Evolutionary conservation across 1,140 invertebrate genomes (phyloP).

Genomic region (Ooceraea biroi): DNA sequence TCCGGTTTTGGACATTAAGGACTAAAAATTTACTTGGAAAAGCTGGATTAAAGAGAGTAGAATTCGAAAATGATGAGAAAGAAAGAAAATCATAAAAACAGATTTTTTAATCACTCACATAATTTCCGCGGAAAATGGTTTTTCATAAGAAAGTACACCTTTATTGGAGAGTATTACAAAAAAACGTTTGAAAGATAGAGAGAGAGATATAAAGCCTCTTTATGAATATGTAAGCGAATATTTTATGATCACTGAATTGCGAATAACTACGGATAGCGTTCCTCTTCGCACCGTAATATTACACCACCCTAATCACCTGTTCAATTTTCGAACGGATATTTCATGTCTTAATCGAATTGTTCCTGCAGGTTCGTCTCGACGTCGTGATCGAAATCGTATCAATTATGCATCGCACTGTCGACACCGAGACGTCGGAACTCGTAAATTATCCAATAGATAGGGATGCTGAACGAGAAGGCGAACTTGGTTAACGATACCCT

Average conservation of each 20-base stretch:
- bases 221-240: neutral
- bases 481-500: slow-evolving; percentile 58
- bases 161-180: no score
- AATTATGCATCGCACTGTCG: slow-evolving; percentile 51
- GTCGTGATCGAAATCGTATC: slow-evolving; percentile 33
- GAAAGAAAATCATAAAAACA: neutral
- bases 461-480: slow-evolving; percentile 37
- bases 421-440: slow-evolving; percentile 41
- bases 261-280: neutral
- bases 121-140: no score
- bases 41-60: neutral
- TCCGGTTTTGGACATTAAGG: neutral
- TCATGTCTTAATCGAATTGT: slow-evolving; percentile 36
- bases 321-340: neutral
- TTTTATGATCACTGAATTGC: neutral
- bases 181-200: no score
- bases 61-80: neutral
- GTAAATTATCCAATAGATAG: slow-evolving; percentile 50
- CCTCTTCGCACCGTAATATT: no score
- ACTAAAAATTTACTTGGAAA: slow-evolving; percentile 10
- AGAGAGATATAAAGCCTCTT: no score
- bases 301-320: neutral
- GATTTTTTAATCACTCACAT: no score
- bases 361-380: slow-evolving; percentile 18
- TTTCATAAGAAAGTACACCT: no score